Base-by-base conservation (phyloP, 2,888 invertebrate species). In the Plagiodera versicolora region DNA sequence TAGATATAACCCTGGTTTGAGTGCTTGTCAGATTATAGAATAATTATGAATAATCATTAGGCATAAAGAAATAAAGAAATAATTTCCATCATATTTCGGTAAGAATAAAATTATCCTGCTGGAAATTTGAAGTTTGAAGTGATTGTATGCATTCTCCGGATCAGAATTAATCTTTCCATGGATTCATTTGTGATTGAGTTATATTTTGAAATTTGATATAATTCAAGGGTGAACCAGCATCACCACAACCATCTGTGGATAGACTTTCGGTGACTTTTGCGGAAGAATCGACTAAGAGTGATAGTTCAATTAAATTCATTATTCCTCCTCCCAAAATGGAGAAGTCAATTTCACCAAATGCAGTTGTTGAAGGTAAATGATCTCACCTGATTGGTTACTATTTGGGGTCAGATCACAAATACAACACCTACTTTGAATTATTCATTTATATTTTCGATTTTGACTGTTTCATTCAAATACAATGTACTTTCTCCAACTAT, bases 261-360 rank as follows among this genome's bases (percentile, higher is more conserved):
- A 84, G 89, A 54, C 81, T 89, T 46, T 90, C 89, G 10, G 90
- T 90, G 60, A 89, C 88, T 47, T 90, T 90, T 83, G 89, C 89
- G 0, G 85, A 84, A 61, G 82, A 84, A 19, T 84, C 84, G 17
- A 67, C 71, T 39, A 73, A 67, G 67, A 72, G 75, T 63, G 75
- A 72, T 56, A 67, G 66, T 54, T 74, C 71, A 0, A 70, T 63
- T 16, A 67, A 56, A 56, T 57, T 66, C 60, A 62, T 62, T 51
- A 70, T 62, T 58, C 67, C 64, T 57, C 39, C 39, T 39, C 14
- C 14, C 11, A n/a, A n/a, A 39, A 39, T 39, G 39, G 39, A 39
- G n/a, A n/a, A 39, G 39, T 14, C 39, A 39, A 2, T 39, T 39
- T 14, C 39, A 14, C 14, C 39, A 14, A 39, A 39, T 10, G 32